A percentile compares a stretch with the other conserved stretches of the same genome.
Evolutionary conservation across 2,888 invertebrate species (phyloP).

Genomic region (Platycheirus rosarum): DNA sequence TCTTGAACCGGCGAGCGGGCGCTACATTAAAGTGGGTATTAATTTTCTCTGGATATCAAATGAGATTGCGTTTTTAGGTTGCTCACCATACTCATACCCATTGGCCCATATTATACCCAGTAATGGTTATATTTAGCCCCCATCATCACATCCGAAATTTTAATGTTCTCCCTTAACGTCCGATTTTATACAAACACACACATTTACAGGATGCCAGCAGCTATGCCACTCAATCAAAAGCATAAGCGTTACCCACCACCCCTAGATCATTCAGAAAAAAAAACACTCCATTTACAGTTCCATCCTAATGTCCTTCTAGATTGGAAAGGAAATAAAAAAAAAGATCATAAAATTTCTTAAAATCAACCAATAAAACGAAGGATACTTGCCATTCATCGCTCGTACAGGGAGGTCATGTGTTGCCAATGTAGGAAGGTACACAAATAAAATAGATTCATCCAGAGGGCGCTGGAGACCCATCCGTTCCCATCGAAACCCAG

Average conservation of each 20-base stretch:
- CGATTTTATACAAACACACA: constrained; percentile 48
- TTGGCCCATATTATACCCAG: background rate
- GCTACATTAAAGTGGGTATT: constrained; percentile 66
- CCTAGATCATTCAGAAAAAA: background rate
- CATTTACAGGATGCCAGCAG: background rate
- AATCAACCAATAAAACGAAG: constrained; percentile 73
- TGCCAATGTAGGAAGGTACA: background rate
- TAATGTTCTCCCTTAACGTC: constrained; percentile 62
- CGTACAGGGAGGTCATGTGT: constrained; percentile 24
- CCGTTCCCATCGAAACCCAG: constrained; percentile 34
- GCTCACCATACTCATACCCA: background rate
- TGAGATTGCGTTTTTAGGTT: constrained; percentile 57
- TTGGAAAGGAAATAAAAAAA: constrained; percentile 69
- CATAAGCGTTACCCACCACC: constrained; percentile 34
- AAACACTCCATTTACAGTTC: background rate
- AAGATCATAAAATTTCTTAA: constrained; percentile 70
- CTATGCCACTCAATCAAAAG: constrained; percentile 52
- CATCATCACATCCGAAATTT: constrained; percentile 67
- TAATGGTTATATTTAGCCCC: constrained; percentile 22
- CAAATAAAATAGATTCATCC: constrained; percentile 27
- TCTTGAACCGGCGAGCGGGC: constrained; percentile 27
- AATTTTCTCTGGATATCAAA: constrained; percentile 68
- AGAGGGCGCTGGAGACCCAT: background rate
- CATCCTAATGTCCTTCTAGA: constrained; percentile 44
- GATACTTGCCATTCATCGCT: constrained; percentile 63